phyloP scores from a whole-genome alignment of 2,888 invertebrate species.

The Stenoptilia bipunctidactyla region DNA sequence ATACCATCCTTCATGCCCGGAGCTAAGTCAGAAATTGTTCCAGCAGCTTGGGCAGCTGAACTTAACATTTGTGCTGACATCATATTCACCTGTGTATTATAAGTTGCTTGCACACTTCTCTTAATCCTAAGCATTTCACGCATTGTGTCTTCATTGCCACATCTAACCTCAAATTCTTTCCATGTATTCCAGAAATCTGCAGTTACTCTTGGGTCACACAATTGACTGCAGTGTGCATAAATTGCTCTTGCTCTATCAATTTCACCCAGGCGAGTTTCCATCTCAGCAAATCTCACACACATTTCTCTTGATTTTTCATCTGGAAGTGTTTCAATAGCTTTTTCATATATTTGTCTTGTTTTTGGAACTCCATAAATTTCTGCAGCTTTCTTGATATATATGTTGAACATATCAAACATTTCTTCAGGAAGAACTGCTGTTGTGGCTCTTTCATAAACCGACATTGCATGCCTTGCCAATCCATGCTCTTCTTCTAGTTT shows the following conservation, averaged over 20 bases:
- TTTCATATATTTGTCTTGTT: slow-evolving; percentile 97
- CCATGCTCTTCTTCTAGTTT: slow-evolving; percentile 99
- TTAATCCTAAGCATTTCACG: slow-evolving; percentile 98
- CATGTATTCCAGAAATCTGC: slow-evolving; percentile 98
- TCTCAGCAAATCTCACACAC: slow-evolving; percentile 96
- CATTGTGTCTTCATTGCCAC: slow-evolving; percentile 99
- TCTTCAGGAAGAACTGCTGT: slow-evolving; percentile 92
- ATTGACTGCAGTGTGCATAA: slow-evolving; percentile 98
- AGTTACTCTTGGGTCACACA: slow-evolving; percentile 98
- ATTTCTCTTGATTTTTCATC: slow-evolving; percentile 95
- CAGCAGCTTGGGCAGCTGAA: slow-evolving; percentile 75
- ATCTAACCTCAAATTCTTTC: slow-evolving; percentile 99
- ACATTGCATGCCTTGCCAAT: slow-evolving; percentile 97
- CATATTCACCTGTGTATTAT: slow-evolving; percentile 98
- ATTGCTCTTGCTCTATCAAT: slow-evolving; percentile 97
- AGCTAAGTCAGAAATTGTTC: slow-evolving; percentile 79
- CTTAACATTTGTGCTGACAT: slow-evolving; percentile 98
- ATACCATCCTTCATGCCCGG: slow-evolving; percentile 88
- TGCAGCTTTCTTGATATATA: slow-evolving; percentile 97
- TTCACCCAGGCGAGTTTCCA: slow-evolving; percentile 98
- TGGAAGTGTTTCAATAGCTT: slow-evolving; percentile 93
- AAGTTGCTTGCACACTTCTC: slow-evolving; percentile 96
- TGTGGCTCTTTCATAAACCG: slow-evolving; percentile 97
- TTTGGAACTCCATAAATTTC: slow-evolving; percentile 98
- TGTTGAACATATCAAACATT: slow-evolving; percentile 98